These are phyloP conservation scores for Laticauda laticaudata DNA, from an alignment of 2,113 vertebrate genomes.

Conservation along the genomic window DNA sequence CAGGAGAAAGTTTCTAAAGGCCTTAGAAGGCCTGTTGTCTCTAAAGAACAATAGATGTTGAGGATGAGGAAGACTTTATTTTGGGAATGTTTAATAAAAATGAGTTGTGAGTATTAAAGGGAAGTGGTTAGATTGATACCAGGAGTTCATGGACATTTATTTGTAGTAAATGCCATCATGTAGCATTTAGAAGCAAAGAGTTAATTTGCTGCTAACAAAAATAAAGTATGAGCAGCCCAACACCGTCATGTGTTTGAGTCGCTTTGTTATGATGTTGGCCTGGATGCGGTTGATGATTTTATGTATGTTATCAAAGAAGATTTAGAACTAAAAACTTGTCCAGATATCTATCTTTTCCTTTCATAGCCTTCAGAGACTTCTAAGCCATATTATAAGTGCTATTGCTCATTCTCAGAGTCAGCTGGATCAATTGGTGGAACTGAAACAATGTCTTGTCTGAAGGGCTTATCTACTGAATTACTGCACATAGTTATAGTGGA, in stretches of 20 bases:
- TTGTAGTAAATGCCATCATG: not conserved
- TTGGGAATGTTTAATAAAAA: not conserved
- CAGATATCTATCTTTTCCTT: not conserved
- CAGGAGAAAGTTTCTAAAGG: not conserved
- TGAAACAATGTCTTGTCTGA: not conserved
- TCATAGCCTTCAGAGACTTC: not conserved
- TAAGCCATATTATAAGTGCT: not conserved
- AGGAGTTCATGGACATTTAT: not conserved
- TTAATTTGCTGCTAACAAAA: not conserved
- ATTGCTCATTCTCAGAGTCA: not conserved
- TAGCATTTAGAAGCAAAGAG: not conserved
- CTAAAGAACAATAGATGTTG: not conserved
- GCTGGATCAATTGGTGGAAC: not conserved
- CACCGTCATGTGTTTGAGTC: not conserved
- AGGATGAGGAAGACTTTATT: not conserved
- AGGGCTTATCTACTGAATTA: not conserved
- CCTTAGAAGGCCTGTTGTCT: not conserved
- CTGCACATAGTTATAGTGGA: not conserved
- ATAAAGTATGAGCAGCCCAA: not conserved
- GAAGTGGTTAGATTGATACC: not conserved
- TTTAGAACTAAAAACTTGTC: not conserved
- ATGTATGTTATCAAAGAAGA: not conserved
- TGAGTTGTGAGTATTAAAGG: not conserved
- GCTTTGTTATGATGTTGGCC: not conserved
- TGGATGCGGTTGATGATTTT: not conserved